phyloP scores from a whole-genome alignment of 1,140 invertebrate genomes.

The Dysdera silvatica region DNA sequence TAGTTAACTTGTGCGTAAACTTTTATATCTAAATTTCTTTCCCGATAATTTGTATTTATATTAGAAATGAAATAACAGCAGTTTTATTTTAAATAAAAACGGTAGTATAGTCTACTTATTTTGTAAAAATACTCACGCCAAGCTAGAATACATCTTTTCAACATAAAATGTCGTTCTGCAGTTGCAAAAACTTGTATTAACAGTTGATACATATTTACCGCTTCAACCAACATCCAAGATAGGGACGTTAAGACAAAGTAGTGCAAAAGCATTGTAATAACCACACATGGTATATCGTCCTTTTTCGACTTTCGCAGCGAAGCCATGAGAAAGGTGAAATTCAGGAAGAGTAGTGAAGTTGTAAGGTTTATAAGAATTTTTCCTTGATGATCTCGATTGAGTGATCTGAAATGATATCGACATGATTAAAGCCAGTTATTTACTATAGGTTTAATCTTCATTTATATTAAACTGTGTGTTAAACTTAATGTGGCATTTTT shows the following conservation, averaged over 20 bases:
- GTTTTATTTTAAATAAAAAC: too few relatives aligned
- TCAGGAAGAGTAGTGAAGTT: constrained; percentile 48
- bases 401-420: constrained; percentile 43
- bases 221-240: constrained; percentile 52
- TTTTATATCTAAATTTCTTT: too few relatives aligned
- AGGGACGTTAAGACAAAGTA: constrained; percentile 49
- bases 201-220: constrained; percentile 51
- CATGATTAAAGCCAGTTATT: too few relatives aligned
- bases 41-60: too few relatives aligned
- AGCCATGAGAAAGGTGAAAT: constrained; percentile 45
- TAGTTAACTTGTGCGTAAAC: too few relatives aligned
- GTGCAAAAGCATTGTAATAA: constrained; percentile 44
- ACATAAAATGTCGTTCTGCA: constrained; percentile 48
- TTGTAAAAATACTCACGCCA: constrained; percentile 51
- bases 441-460: too few relatives aligned
- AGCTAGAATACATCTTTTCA: constrained; percentile 47
- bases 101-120: too few relatives aligned
- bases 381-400: constrained; percentile 49
- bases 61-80: too few relatives aligned
- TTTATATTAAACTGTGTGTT: too few relatives aligned
- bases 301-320: constrained; percentile 7
- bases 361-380: constrained; percentile 51
- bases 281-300: constrained; percentile 40
- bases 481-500: too few relatives aligned
- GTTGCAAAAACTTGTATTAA: constrained; percentile 50